These are phyloP conservation scores for Zophobas morio DNA, from an alignment of 1,140 invertebrate genomes.

Conservation along the genomic window DNA sequence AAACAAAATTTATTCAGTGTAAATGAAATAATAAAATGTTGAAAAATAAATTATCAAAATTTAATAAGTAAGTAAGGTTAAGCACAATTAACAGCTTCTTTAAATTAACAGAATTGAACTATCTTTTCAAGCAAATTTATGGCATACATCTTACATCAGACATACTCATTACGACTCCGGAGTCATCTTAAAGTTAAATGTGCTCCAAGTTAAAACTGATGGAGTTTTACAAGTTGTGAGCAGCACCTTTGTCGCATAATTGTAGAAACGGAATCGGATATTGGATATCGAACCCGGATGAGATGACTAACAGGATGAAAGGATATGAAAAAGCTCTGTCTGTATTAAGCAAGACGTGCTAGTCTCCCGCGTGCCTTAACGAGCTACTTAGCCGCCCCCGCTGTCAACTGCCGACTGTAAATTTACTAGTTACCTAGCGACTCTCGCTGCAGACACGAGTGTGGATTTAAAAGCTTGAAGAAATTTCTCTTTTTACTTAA, in stretches of 20 bases:
- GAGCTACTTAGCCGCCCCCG: slow-evolving; percentile 54
- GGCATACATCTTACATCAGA: too few relatives aligned
- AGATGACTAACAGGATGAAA: slow-evolving; percentile 47
- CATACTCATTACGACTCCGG: too few relatives aligned
- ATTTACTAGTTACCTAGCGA: slow-evolving; percentile 51
- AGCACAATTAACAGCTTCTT: too few relatives aligned
- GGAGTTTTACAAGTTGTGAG: slow-evolving; percentile 38
- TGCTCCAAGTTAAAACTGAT: neutral
- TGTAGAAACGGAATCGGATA: slow-evolving; percentile 51
- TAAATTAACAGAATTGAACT: too few relatives aligned
- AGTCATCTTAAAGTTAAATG: slow-evolving; percentile 7
- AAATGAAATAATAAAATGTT: too few relatives aligned
- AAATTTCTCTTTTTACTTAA: slow-evolving; percentile 5
- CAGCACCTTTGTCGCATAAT: slow-evolving; percentile 52
- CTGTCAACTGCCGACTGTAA: slow-evolving; percentile 54
- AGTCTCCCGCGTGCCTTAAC: slow-evolving; percentile 55
- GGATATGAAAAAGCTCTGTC: slow-evolving; percentile 52
- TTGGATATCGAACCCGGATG: slow-evolving; percentile 50
- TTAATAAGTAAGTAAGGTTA: too few relatives aligned
- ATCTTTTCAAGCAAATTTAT: too few relatives aligned
- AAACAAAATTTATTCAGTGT: too few relatives aligned
- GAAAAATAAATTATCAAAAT: too few relatives aligned
- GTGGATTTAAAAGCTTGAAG: slow-evolving; percentile 28
- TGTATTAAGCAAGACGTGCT: slow-evolving; percentile 43
- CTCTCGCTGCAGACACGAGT: slow-evolving; percentile 22